A percentile compares a stretch with the other conserved stretches of the same genome.
These are phyloP conservation scores for Aethes cnicana DNA, from an alignment of 2,888 invertebrate species.

Conservation along the genomic window DNA sequence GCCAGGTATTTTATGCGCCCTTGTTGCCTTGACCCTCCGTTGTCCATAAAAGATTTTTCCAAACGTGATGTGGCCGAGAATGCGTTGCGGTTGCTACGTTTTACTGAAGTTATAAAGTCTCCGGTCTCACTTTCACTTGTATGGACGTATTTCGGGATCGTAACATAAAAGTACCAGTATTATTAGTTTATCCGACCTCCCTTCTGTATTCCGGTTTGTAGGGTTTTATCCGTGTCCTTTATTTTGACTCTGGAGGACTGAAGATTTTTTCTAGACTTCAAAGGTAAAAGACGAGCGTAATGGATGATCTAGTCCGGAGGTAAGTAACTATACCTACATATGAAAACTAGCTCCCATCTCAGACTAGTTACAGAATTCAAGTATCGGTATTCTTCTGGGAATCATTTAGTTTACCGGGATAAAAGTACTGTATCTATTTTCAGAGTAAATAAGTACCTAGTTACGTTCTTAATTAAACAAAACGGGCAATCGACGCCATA, in stretches of 20 bases:
- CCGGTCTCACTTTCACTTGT: conserved; percentile 49
- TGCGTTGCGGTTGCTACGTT: conserved; percentile 54
- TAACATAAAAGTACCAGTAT: conserved; percentile 22
- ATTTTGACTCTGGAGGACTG: neutral
- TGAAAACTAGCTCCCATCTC: too few species aligned
- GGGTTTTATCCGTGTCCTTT: conserved; percentile 3
- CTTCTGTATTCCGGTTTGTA: conserved; percentile 1
- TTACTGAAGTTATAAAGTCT: conserved; percentile 59
- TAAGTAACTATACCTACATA: too few species aligned
- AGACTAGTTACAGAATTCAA: too few species aligned
- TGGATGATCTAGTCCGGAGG: too few species aligned
- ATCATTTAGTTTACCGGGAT: too few species aligned
- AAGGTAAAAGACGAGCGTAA: too few species aligned
- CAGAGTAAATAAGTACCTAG: too few species aligned
- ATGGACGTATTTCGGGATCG: conserved; percentile 30
- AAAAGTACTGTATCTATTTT: too few species aligned
- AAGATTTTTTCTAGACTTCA: too few species aligned
- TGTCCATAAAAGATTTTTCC: conserved; percentile 49
- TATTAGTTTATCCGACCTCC: conserved; percentile 22
- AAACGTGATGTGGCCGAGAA: conserved; percentile 46
- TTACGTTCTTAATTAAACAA: too few species aligned
- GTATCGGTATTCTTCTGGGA: too few species aligned
- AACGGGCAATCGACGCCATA: too few species aligned
- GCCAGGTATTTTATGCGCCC: conserved; percentile 36
- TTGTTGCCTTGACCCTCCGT: conserved; percentile 43